phyloP scores from a whole-genome alignment of 2,113 vertebrate genomes.

The Vireo altiloquus region DNA sequence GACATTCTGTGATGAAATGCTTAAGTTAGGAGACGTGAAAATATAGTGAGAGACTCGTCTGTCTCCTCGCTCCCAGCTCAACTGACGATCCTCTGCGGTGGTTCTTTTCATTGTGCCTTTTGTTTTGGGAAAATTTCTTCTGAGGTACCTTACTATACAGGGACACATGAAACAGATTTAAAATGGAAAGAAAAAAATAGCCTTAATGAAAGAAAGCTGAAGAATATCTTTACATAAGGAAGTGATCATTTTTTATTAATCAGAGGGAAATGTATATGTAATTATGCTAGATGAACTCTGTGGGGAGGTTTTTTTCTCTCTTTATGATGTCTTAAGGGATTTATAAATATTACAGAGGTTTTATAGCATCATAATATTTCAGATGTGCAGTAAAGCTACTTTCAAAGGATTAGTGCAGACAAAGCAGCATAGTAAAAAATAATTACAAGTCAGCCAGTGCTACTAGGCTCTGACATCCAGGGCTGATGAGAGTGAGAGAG shows the following conservation, averaged over 20 bases:
- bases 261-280: slow-evolving; percentile 78
- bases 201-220: slow-evolving; percentile 64
- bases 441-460: slow-evolving; percentile 73
- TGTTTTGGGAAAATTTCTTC: slow-evolving; percentile 48
- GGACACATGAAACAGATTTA: slow-evolving; percentile 58
- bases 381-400: slow-evolving; percentile 74
- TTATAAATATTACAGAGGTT: slow-evolving; percentile 82
- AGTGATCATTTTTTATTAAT: slow-evolving; percentile 81
- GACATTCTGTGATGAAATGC: slow-evolving; percentile 12
- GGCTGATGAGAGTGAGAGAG: slow-evolving; percentile 53
- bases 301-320: slow-evolving; percentile 71
- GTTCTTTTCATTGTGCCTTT: slow-evolving; percentile 40
- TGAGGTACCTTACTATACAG: slow-evolving; percentile 42
- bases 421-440: slow-evolving; percentile 77
- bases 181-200: slow-evolving; percentile 35
- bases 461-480: slow-evolving; percentile 59
- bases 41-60: not conserved
- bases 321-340: slow-evolving; percentile 80
- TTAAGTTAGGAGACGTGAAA: slow-evolving; percentile 8
- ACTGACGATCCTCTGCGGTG: not conserved
- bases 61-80: not conserved
- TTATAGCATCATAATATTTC: slow-evolving; percentile 73
- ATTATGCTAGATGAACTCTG: slow-evolving; percentile 78
- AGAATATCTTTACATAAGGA: slow-evolving; percentile 70
- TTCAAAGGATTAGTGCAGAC: slow-evolving; percentile 81